Conservation (phyloP, 2,888 invertebrate species). For the Mythimna albipuncta region DNA sequence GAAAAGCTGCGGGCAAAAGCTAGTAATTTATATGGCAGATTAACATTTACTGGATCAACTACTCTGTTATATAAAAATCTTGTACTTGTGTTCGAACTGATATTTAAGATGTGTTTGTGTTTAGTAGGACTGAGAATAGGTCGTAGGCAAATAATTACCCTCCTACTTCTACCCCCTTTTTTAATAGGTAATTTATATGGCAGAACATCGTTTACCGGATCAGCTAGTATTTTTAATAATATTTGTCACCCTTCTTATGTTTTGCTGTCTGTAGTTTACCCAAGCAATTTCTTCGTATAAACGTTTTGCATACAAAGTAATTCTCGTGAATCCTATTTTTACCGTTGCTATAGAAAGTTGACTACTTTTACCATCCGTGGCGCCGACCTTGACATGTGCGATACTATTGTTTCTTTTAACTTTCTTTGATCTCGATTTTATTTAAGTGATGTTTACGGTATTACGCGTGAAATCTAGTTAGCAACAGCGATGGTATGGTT, state of each 20-base stretch:
- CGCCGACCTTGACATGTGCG: constrained; percentile 43
- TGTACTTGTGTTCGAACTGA: no score
- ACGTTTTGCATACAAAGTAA: not conserved
- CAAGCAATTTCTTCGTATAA: not conserved
- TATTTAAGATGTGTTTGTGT: no score
- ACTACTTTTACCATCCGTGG: constrained; percentile 7
- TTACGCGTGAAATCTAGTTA: not conserved
- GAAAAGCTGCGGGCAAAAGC: no score
- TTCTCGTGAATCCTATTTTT: constrained; percentile 15
- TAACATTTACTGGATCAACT: no score
- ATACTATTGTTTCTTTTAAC: constrained; percentile 42
- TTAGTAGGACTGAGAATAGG: no score
- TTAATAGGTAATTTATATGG: no score
- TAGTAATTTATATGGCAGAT: no score
- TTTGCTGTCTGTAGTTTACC: not conserved
- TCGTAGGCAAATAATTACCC: no score
- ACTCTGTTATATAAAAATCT: no score
- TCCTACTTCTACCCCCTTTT: no score
- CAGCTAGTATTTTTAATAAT: not conserved
- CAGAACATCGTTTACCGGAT: no score
- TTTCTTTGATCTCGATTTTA: constrained; percentile 50
- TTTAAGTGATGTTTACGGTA: not conserved
- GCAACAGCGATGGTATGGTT: no score
- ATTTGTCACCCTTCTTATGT: not conserved
- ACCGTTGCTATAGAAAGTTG: constrained; percentile 45